Percentiles rank a stretch among this genome's conserved stretches.
phyloP scores from a whole-genome alignment of 2,888 invertebrate species.

The Thereva nobilitata region DNA sequence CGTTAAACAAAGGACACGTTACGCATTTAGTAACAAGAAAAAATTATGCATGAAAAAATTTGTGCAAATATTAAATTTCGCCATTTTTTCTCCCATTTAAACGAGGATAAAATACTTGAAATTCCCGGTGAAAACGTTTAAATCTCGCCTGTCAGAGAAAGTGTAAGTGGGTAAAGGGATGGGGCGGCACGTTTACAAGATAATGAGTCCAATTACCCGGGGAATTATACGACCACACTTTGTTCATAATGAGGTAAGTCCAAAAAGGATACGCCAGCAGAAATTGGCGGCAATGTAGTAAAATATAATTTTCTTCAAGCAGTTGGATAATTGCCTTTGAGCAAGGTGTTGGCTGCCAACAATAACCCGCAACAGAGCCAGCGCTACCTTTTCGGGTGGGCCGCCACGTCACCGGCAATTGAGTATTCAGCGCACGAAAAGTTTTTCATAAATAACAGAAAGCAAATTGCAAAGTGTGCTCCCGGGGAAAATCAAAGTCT shows the following conservation, averaged over 20 bases:
- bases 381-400: background rate
- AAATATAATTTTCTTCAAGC: slow-evolving; percentile 33
- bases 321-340: slow-evolving; percentile 33
- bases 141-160: background rate
- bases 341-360: slow-evolving; percentile 34
- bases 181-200: slow-evolving; percentile 14
- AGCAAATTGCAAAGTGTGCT: slow-evolving; percentile 36
- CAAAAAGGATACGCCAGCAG: slow-evolving; percentile 1
- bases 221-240: slow-evolving; percentile 32
- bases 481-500: slow-evolving; percentile 36
- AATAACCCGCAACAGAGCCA: background rate
- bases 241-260: slow-evolving; percentile 24
- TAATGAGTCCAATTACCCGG: slow-evolving; percentile 29
- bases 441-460: slow-evolving; percentile 36
- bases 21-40: slow-evolving; percentile 35
- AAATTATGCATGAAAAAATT: slow-evolving; percentile 40
- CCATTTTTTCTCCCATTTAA: slow-evolving; percentile 13
- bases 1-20: slow-evolving; percentile 59
- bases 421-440: slow-evolving; percentile 35
- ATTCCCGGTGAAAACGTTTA: slow-evolving; percentile 4
- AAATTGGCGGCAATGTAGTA: slow-evolving; percentile 12
- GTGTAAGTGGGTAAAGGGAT: background rate
- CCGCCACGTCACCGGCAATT: slow-evolving; percentile 19
- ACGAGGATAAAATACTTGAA: slow-evolving; percentile 5
- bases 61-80: slow-evolving; percentile 35